Conservation (phyloP, 1,140 invertebrate species). For the Wasmannia auropunctata region DNA sequence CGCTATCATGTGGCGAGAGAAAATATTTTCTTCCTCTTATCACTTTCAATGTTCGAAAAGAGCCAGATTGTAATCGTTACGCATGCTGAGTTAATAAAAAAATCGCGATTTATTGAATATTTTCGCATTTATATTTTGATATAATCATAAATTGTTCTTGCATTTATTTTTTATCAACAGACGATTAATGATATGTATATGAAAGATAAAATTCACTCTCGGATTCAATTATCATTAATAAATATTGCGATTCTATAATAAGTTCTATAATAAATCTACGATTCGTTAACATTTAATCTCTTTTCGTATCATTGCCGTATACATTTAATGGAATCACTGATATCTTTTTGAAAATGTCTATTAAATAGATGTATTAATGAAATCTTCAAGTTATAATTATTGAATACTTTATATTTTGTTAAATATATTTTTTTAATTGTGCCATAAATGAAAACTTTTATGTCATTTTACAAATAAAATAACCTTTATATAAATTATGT, state of each 20-base stretch:
- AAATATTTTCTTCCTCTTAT: slow-evolving; percentile 21
- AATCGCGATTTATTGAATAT: background rate
- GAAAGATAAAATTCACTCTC: background rate
- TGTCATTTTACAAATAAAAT: background rate
- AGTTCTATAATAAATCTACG: no score
- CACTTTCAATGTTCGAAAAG: background rate
- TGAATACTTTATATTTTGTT: slow-evolving; percentile 13
- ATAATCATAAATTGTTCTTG: background rate
- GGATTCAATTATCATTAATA: background rate
- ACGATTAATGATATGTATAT: background rate
- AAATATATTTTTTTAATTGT: slow-evolving; percentile 46
- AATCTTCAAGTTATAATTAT: background rate
- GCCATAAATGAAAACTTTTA: slow-evolving; percentile 22
- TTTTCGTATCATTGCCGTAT: background rate
- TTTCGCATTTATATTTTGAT: background rate
- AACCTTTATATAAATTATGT: no score
- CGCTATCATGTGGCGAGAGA: slow-evolving; percentile 24
- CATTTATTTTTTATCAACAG: background rate
- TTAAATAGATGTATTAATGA: background rate
- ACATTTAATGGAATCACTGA: background rate
- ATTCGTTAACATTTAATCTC: background rate
- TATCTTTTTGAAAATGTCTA: background rate
- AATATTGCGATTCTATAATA: background rate
- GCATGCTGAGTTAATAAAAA: background rate
- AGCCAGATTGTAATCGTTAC: background rate